Evolutionary conservation across 2,113 vertebrate genomes (phyloP).

Genomic region (Prochilodus magdalenae): DNA sequence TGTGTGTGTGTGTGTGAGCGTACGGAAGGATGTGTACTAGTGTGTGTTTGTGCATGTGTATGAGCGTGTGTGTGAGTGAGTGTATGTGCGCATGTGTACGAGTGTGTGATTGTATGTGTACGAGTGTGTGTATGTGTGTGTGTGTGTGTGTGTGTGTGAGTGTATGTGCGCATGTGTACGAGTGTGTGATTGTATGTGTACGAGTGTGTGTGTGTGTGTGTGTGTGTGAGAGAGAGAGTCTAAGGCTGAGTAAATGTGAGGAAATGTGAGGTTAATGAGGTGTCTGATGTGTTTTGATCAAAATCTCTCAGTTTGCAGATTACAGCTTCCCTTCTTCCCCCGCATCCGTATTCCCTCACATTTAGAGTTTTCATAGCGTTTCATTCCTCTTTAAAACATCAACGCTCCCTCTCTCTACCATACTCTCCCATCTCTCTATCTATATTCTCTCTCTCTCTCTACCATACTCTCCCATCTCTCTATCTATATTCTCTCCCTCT

Average conservation of each 20-base stretch:
- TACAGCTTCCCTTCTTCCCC: background rate
- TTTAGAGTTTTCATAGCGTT: background rate
- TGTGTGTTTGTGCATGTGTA: too few relatives aligned
- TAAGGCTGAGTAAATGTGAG: background rate
- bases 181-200: too few relatives aligned
- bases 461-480: too few relatives aligned
- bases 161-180: constrained; percentile 16
- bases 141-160: constrained; percentile 30
- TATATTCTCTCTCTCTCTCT: too few relatives aligned
- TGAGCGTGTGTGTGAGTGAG: too few relatives aligned
- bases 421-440: too few relatives aligned
- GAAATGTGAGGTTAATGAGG: constrained; percentile 3
- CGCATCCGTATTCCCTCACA: background rate
- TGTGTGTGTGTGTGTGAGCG: too few relatives aligned
- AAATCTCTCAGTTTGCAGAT: constrained; percentile 22
- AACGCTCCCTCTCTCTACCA: too few relatives aligned
- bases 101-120: too few relatives aligned
- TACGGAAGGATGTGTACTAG: too few relatives aligned
- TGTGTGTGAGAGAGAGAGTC: background rate
- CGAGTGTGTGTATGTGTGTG: constrained; percentile 1
- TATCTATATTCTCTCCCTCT: too few relatives aligned
- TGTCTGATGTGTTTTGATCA: constrained; percentile 42
- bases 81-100: too few relatives aligned
- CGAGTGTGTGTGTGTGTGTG: background rate
- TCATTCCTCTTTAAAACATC: background rate